phyloP scores from a whole-genome alignment of 2,113 vertebrate species.

The Anser brachyrhynchus region DNA sequence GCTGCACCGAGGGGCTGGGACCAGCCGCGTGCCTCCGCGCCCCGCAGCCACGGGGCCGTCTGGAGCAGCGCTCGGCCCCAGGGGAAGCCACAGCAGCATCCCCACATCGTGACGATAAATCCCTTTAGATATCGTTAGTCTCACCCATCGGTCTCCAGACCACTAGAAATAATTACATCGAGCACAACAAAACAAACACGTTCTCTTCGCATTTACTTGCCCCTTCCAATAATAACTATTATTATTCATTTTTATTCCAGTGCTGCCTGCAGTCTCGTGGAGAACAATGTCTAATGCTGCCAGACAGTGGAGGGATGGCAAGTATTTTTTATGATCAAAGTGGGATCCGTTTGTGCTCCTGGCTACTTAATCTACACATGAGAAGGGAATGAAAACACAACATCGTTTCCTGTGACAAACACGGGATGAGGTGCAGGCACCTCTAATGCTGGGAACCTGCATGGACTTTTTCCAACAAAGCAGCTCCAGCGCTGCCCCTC shows the following conservation, averaged over 20 bases:
- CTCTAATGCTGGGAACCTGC: neutral
- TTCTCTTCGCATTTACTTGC: neutral
- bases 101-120: fast-evolving
- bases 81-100: fast-evolving
- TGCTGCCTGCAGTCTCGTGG: neutral
- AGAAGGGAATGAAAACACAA: neutral
- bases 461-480: fast-evolving
- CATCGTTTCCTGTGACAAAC: neutral
- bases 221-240: fast-evolving
- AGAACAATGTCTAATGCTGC: neutral
- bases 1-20: neutral
- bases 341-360: neutral
- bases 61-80: too few relatives aligned
- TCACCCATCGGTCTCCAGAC: fast-evolving
- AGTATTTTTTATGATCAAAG: neutral
- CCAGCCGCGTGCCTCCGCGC: neutral
- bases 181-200: neutral
- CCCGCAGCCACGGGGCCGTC: too few relatives aligned
- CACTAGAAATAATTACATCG: fast-evolving
- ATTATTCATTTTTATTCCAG: neutral
- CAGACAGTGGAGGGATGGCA: fast-evolving
- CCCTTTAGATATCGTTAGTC: neutral
- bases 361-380: fast-evolving
- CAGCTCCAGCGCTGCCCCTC: fast-evolving
- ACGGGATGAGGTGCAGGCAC: fast-evolving